Evolutionary conservation across 2,113 vertebrate genomes (phyloP).

Genomic region (Thamnaconus septentrionalis): DNA sequence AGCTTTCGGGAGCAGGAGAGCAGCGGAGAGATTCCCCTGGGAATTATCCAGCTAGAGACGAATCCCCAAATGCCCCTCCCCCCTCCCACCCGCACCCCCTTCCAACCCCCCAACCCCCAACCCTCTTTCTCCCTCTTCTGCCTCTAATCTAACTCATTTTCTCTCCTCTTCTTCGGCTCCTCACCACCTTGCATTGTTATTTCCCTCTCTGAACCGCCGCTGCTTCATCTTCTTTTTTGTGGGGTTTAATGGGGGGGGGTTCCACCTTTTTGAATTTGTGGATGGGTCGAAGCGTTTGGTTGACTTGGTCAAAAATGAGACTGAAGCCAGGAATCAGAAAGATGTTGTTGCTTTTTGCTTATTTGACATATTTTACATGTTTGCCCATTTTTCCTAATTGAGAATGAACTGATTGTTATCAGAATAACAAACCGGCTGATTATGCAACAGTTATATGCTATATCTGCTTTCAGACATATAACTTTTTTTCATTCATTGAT

Average conservation of each 20-base stretch:
- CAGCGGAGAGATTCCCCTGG: conserved; percentile 74
- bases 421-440: no score
- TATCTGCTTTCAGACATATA: no score
- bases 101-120: conserved; percentile 2
- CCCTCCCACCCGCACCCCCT: background rate
- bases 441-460: no score
- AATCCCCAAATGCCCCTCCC: conserved; percentile 68
- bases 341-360: no score
- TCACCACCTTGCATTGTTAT: conserved; percentile 28
- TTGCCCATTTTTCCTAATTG: no score
- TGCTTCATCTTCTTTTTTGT: conserved; percentile 11
- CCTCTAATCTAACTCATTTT: conserved; percentile 39
- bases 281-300: no score
- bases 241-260: background rate
- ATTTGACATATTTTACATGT: no score
- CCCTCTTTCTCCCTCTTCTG: conserved; percentile 33
- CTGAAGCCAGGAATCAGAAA: no score
- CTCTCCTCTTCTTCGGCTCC: conserved; percentile 29
- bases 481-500: no score
- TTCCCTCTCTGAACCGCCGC: conserved; percentile 8
- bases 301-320: no score
- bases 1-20: conserved; percentile 74
- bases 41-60: conserved; percentile 77
- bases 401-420: no score
- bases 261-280: background rate